A percentile compares a stretch with the other conserved stretches of the same genome.
Evolutionary conservation across 2,888 invertebrate genomes (phyloP).

Genomic region (Sialis fuliginosa): DNA sequence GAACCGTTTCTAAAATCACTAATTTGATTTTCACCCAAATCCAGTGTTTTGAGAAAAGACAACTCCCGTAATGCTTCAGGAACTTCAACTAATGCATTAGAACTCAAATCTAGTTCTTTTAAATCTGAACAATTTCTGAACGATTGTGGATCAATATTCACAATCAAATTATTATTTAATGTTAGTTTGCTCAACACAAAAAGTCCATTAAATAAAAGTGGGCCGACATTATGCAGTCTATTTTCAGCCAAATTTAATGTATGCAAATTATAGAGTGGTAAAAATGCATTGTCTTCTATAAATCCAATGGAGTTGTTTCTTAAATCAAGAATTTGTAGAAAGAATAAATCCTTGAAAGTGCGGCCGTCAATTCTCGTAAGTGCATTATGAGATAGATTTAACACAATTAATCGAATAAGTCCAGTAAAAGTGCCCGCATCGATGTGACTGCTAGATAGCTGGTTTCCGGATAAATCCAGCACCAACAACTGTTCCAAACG

Average conservation of each 20-base stretch:
- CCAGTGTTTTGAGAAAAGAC: conserved; percentile 69
- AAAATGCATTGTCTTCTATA: conserved; percentile 73
- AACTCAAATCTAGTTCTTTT: conserved; percentile 76
- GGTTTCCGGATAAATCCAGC: conserved; percentile 69
- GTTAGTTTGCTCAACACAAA: conserved; percentile 71
- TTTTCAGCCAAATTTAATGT: conserved; percentile 81
- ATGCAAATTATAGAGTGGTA: conserved; percentile 75
- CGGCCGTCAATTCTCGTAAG: conserved; percentile 65
- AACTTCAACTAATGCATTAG: conserved; percentile 64
- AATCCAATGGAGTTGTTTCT: conserved; percentile 78
- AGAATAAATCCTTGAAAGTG: conserved; percentile 74
- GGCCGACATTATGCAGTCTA: conserved; percentile 60
- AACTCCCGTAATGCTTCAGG: conserved; percentile 70
- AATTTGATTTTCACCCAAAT: conserved; percentile 85
- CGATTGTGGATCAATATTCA: conserved; percentile 58
- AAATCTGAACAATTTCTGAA: conserved; percentile 78
- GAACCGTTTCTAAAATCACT: conserved; percentile 66
- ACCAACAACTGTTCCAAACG: conserved; percentile 69
- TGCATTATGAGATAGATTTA: conserved; percentile 75
- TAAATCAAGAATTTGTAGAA: conserved; percentile 69
- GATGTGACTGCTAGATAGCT: conserved; percentile 66
- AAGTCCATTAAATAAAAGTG: conserved; percentile 66
- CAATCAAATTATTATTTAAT: conserved; percentile 69
- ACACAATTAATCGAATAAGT: conserved; percentile 63
- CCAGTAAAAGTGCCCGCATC: conserved; percentile 75